Conservation (phyloP, 2,797 vertebrate species). For the Echiichthys vipera region DNA sequence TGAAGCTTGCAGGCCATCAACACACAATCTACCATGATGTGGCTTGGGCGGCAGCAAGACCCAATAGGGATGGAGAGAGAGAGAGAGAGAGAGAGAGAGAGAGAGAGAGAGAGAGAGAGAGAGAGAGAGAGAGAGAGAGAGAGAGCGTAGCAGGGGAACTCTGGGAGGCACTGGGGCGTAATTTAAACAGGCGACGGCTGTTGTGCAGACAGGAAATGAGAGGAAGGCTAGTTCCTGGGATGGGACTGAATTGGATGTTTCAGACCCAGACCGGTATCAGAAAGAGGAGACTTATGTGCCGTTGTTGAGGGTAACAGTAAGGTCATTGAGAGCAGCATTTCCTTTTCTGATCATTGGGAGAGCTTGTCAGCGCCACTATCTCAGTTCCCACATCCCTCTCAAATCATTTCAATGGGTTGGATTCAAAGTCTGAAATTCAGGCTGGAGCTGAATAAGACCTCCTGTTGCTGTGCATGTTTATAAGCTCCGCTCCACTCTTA, state of each 20-base stretch:
- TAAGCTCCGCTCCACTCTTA: constrained; percentile 67
- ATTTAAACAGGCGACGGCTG: constrained; percentile 98
- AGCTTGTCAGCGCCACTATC: constrained; percentile 80
- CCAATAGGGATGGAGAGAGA: constrained; percentile 55
- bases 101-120: constrained; percentile 24
- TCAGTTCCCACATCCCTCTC: constrained; percentile 83
- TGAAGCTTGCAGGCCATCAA: constrained; percentile 85
- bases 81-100: constrained; percentile 17
- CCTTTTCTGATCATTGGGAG: constrained; percentile 80
- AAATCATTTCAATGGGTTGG: constrained; percentile 81
- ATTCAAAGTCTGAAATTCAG: constrained; percentile 82
- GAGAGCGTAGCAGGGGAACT: constrained; percentile 72
- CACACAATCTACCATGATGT: constrained; percentile 81
- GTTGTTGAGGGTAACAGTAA: constrained; percentile 94
- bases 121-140: constrained; percentile 18
- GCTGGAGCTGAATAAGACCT: constrained; percentile 78
- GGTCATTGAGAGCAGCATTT: constrained; percentile 93
- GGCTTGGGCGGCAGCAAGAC: constrained; percentile 46
- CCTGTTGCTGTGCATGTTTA: constrained; percentile 80
- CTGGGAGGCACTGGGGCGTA: constrained; percentile 92
- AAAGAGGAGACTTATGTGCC: constrained; percentile 89
- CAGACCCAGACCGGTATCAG: constrained; percentile 93
- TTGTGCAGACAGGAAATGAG: constrained; percentile 99
- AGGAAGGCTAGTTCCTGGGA: constrained; percentile 95
- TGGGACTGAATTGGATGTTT: constrained; percentile 96